phyloP scores from a whole-genome alignment of 2,888 invertebrate genomes.

The Octodonta nipae region DNA sequence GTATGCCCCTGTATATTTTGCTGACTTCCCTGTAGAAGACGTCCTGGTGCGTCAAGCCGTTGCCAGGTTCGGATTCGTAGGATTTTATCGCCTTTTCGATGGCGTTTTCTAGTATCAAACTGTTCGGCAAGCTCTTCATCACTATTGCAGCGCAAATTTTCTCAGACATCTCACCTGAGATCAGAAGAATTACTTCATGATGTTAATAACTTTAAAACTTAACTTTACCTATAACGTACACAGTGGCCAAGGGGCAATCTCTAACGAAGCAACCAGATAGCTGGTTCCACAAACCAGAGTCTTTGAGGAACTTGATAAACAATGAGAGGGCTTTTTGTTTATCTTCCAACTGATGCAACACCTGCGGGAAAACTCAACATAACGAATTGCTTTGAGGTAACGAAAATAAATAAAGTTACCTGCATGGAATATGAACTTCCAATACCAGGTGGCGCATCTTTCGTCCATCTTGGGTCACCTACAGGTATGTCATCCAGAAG shows the following conservation, averaged over 20 bases:
- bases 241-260: constrained; percentile 41
- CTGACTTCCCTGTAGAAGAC: constrained; percentile 62
- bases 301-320: constrained; percentile 62
- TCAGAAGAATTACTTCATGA: background rate
- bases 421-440: constrained; percentile 71
- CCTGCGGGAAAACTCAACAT: constrained; percentile 18
- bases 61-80: constrained; percentile 34
- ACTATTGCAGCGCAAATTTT: constrained; percentile 63
- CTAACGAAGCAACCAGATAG: constrained; percentile 34
- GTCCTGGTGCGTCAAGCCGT: constrained; percentile 54
- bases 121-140: constrained; percentile 49
- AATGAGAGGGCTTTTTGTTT: constrained; percentile 66
- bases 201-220: background rate
- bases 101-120: constrained; percentile 43
- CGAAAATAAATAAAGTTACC: constrained; percentile 8
- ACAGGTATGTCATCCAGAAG: constrained; percentile 79
- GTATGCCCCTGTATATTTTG: constrained; percentile 51
- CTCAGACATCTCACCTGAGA: constrained; percentile 55
- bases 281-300: constrained; percentile 51
- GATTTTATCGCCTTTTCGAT: constrained; percentile 41
- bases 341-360: constrained; percentile 72
- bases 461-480: constrained; percentile 67
- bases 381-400: background rate
- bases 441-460: constrained; percentile 36
- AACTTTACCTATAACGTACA: constrained; percentile 29